Evolutionary conservation across 2,888 invertebrate species (phyloP), one percentile per base, ranked within the genome.

Genomic region (Dioctria linearis): DNA sequence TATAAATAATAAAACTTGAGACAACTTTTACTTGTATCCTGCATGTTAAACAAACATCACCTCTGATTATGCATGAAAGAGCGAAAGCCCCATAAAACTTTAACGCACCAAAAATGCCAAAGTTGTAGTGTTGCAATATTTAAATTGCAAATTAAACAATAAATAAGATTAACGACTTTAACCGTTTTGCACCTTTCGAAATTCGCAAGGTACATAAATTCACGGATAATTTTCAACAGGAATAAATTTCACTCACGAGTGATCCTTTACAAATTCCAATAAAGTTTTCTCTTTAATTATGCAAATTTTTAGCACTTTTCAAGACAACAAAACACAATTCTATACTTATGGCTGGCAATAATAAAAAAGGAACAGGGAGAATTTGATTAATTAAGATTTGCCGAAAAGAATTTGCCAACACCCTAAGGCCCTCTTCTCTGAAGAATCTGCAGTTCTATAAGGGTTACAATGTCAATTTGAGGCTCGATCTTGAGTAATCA

Each of bases 321-420:
- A 11, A 8, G 4, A 54, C 8, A 11, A n/a, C 54, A 46, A 46
- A 46, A 46, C 46, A 46, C 46, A 25, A 25, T 25, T 25, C 46
- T 46, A 46, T 46, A 6, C 46, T 46, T 25, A 25, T 25, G 25
- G 25, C 46, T 46, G 8, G 4, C 54, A 54, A 54, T 54, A n/a
- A 54, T 54, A 54, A 4, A 54, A 11, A 46, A 54, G 0, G 25
- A 25, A 25, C 25, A 54, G 54, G 54, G 54, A 11, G n/a, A 54
- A 2, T 11, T 11, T 54, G 54, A 54, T 54, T 54, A 54, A 54
- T 54, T 54, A 54, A 54, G 11, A 54, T 4, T 54, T 4, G 11
- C 54, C 4, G n/a, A n/a, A 54, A 6, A 54, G 11, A 54, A 54
- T 54, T 54, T 54, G 54, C 54, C 54, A 54, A 54, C 54, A 54